These are phyloP conservation scores for Phrynocephalus vlangalii DNA, from an alignment of 2,797 vertebrate genomes.

Conservation along the genomic window DNA sequence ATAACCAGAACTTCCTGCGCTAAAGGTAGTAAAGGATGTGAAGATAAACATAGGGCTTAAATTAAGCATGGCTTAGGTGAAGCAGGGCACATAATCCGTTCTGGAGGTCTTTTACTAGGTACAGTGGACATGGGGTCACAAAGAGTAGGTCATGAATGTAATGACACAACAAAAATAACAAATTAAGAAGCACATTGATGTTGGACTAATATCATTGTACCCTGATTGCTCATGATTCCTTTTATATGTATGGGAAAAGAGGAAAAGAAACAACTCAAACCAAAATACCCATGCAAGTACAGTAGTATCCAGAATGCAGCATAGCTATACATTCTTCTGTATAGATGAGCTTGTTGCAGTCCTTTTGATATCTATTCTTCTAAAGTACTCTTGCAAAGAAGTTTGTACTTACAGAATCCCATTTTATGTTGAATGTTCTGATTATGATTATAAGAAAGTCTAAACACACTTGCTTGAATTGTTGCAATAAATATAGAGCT, in stretches of 20 bases:
- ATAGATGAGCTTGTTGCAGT: conserved; percentile 18
- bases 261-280: neutral
- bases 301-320: conserved; percentile 20
- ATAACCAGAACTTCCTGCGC: too few species aligned
- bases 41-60: too few species aligned
- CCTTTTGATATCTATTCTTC: neutral
- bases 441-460: neutral
- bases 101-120: too few species aligned
- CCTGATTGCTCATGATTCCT: conserved; percentile 32
- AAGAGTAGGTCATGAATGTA: too few species aligned
- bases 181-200: conserved; percentile 49
- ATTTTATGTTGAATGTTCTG: conserved; percentile 13
- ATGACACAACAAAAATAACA: too few species aligned
- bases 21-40: too few species aligned
- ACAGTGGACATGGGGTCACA: too few species aligned
- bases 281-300: neutral
- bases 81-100: too few species aligned
- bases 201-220: conserved; percentile 24
- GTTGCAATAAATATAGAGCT: neutral
- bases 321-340: conserved; percentile 22
- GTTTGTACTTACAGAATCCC: conserved; percentile 8
- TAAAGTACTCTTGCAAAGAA: conserved; percentile 29
- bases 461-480: neutral
- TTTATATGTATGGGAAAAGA: conserved; percentile 16
- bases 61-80: too few species aligned